Base-by-base conservation (phyloP, 2,888 invertebrate species). In the Temnothorax rugatulus region DNA sequence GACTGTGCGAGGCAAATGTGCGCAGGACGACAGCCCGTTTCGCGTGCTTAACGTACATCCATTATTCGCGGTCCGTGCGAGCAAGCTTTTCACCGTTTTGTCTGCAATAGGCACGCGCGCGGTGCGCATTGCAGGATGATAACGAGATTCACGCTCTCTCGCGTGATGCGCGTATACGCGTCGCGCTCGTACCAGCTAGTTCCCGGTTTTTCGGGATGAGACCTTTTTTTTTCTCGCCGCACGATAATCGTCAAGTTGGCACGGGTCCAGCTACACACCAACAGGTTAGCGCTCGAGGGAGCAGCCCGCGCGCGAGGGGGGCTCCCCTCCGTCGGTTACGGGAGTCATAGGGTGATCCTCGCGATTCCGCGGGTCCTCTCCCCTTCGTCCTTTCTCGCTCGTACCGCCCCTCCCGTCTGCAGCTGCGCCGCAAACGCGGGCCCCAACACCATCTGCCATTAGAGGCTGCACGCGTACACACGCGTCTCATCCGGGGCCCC, bases 361-460 rank as follows among this genome's bases (percentile, higher is more conserved):
- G 63, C 79, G 64, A 84, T 81, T 82, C 29, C 79, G 59, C 25
- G 84, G 71, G 38, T 21, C n/a, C 52, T 50, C 71, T 64, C 41
- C 57, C 18, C 50, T 61, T 41, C 41, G 44, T 66, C 44, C 50
- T 13, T 25, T 25, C 71, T 7, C 50, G n/a, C 68, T 50, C 68
- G 47, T 68, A 52, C 47, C 69, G 57, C 64, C 71, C 50, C 54
- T 79, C 44, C 44, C 68, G 50, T 73, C 79, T 90, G 92, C 92
- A 93, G 93, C 93, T 93, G 93, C 89, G 87, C 86, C 87, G 82
- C 91, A 89, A 88, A 90, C 90, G 88, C 88, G 88, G 90, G 89
- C 85, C 91, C 89, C 88, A 88, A 91, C 91, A 89, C 93, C 93
- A 93, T 93, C 93, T 93, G 93, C 90, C 91, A 91, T 90, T 88